phyloP scores from a whole-genome alignment of 2,888 invertebrate genomes.

The Lissocephala sabroskyi region DNA sequence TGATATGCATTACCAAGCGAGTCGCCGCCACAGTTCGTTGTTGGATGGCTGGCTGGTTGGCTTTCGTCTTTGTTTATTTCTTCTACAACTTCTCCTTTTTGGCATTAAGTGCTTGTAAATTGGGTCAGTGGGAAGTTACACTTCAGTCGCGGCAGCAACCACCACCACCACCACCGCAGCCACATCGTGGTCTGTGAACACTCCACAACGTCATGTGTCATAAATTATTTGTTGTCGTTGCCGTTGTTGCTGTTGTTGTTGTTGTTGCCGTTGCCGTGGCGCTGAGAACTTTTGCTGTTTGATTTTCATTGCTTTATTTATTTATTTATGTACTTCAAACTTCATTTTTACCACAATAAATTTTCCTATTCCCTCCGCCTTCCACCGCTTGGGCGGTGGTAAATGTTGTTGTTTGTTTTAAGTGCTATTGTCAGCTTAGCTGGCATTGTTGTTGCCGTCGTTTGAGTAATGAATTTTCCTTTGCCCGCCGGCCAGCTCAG shows the following conservation, averaged over 20 bases:
- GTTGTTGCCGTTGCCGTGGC: constrained; percentile 13
- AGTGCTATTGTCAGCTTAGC: too few relatives aligned
- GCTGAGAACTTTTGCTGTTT: constrained; percentile 48
- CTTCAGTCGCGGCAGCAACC: constrained; percentile 48
- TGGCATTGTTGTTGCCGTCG: too few relatives aligned
- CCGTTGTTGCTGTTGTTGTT: constrained; percentile 3
- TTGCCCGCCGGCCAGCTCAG: too few relatives aligned
- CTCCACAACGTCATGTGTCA: constrained; percentile 51
- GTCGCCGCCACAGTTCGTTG: neutral
- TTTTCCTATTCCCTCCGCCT: too few relatives aligned
- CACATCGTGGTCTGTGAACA: neutral
- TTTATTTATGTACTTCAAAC: constrained; percentile 42
- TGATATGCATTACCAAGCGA: constrained; percentile 56
- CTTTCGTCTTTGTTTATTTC: constrained; percentile 64
- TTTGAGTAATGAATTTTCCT: too few relatives aligned
- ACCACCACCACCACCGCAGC: too few relatives aligned
- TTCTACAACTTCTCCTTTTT: constrained; percentile 65
- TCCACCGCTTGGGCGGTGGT: too few relatives aligned
- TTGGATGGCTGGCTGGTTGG: constrained; percentile 25
- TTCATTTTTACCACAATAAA: constrained; percentile 16
- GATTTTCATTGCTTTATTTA: constrained; percentile 31
- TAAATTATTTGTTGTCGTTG: constrained; percentile 47
- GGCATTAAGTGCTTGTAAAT: constrained; percentile 67
- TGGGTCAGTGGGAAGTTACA: constrained; percentile 69
- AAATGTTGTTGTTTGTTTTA: too few relatives aligned